phyloP scores from a whole-genome alignment of 2,113 vertebrate genomes.

The Propithecus coquereli region DNA sequence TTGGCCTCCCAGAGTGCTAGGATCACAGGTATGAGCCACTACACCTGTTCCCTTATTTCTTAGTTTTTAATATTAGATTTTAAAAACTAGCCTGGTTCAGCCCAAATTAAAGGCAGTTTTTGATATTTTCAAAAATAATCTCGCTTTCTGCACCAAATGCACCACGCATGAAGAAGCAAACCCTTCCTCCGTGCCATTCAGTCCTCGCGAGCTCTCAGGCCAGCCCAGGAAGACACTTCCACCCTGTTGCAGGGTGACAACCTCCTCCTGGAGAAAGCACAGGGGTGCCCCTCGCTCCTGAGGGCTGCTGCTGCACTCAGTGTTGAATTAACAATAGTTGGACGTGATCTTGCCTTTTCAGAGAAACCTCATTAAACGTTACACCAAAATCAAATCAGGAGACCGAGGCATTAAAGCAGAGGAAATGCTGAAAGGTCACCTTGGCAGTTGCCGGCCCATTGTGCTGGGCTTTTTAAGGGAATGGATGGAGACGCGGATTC shows the following conservation, averaged over 20 bases:
- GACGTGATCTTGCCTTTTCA: neutral
- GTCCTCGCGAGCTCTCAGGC: neutral
- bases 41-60: no score
- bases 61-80: neutral
- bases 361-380: neutral
- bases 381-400: neutral
- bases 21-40: no score
- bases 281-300: accelerated
- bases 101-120: neutral
- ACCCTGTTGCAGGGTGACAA: accelerated
- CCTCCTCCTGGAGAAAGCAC: neutral
- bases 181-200: neutral
- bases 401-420: neutral
- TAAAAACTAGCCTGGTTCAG: neutral
- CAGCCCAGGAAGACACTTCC: neutral
- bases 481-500: neutral
- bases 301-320: accelerated
- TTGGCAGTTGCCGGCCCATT: neutral
- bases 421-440: neutral
- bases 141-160: neutral
- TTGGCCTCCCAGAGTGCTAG: no score
- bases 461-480: neutral
- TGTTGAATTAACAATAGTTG: no score
- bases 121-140: neutral
- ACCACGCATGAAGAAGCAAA: neutral